These are phyloP conservation scores for Athripsodes cinereus DNA, from an alignment of 2,888 invertebrate species.

Conservation along the genomic window DNA sequence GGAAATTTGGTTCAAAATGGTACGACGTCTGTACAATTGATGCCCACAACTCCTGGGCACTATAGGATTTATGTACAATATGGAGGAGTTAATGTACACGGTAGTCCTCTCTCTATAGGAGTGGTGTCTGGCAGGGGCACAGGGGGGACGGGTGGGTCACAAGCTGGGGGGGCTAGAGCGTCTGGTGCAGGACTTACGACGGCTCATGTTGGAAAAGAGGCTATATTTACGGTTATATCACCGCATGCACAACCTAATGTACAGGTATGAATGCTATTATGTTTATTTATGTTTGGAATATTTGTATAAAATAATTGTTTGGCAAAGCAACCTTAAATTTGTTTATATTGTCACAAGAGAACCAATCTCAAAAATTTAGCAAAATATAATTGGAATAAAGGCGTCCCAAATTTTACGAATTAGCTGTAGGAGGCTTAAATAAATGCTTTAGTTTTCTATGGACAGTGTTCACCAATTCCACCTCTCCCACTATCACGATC, in stretches of 20 bases:
- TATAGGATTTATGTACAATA: slow-evolving; percentile 65
- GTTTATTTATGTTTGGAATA: too few relatives aligned
- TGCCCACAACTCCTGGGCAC: slow-evolving; percentile 78
- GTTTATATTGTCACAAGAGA: too few relatives aligned
- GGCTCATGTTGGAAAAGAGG: slow-evolving; percentile 64
- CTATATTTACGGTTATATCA: slow-evolving; percentile 61
- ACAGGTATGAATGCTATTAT: too few relatives aligned
- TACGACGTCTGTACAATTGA: slow-evolving; percentile 74
- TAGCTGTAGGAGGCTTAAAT: too few relatives aligned
- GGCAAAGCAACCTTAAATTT: too few relatives aligned
- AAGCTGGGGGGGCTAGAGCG: slow-evolving; percentile 46
- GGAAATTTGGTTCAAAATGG: slow-evolving; percentile 63
- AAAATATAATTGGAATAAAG: too few relatives aligned
- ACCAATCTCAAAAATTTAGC: too few relatives aligned
- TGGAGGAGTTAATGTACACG: slow-evolving; percentile 55
- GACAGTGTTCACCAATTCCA: too few relatives aligned
- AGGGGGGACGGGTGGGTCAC: slow-evolving; percentile 40
- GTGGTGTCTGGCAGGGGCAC: slow-evolving; percentile 39
- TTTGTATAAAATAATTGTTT: too few relatives aligned
- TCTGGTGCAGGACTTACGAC: slow-evolving; percentile 63
- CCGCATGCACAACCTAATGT: slow-evolving; percentile 57
- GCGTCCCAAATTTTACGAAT: too few relatives aligned
- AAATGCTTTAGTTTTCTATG: too few relatives aligned
- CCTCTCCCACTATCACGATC: too few relatives aligned
- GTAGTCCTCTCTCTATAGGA: slow-evolving; percentile 54